Conservation (phyloP, 2,113 vertebrate genomes). For the Stigmatopora argus region DNA sequence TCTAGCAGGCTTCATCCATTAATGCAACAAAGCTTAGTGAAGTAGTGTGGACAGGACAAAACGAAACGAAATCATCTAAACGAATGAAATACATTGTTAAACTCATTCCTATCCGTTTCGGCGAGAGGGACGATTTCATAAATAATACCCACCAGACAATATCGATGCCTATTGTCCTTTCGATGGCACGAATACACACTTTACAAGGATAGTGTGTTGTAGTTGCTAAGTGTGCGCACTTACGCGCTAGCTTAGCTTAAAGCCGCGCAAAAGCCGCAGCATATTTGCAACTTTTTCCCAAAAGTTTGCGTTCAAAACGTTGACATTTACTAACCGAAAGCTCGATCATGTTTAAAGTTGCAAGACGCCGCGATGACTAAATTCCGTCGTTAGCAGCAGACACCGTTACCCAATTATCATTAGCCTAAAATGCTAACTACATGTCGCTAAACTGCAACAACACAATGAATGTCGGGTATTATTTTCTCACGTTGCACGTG, state of each 20-base stretch:
- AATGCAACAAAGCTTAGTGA: too few relatives aligned
- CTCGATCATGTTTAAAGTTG: not conserved
- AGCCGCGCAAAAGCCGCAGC: not conserved
- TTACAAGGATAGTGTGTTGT: not conserved
- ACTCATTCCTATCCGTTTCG: too few relatives aligned
- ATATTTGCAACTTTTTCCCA: not conserved
- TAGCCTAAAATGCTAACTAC: conserved; percentile 40
- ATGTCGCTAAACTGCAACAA: not conserved
- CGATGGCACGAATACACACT: not conserved
- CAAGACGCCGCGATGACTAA: not conserved
- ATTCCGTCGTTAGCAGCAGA: not conserved
- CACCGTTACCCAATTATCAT: conserved; percentile 44
- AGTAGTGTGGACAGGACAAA: too few relatives aligned
- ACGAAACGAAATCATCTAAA: too few relatives aligned
- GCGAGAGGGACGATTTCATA: too few relatives aligned
- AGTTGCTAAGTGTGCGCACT: not conserved
- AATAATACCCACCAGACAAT: too few relatives aligned
- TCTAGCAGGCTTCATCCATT: too few relatives aligned
- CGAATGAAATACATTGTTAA: too few relatives aligned
- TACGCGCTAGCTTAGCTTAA: not conserved
- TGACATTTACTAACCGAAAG: too few relatives aligned
- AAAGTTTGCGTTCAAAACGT: not conserved
- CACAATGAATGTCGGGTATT: conserved; percentile 6
- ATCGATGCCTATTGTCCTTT: too few relatives aligned
- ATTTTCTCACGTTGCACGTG: too few relatives aligned